Evolutionary conservation across 2,888 invertebrate genomes (phyloP).

Genomic region (Drosophila cyrtoloma): DNA sequence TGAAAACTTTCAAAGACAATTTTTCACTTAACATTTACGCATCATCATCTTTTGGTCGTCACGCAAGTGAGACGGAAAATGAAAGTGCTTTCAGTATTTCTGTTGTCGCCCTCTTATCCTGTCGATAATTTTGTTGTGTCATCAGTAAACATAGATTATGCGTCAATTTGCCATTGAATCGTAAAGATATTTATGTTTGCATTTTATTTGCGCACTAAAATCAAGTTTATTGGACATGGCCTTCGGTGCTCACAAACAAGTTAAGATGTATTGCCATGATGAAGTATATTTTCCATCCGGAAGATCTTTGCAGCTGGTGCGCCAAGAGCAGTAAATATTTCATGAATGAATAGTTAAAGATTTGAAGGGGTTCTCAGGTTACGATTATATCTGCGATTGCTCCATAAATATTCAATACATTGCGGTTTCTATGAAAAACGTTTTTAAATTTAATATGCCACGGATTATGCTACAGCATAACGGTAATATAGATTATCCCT

Average conservation of each 20-base stretch:
- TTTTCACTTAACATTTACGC: constrained; percentile 40
- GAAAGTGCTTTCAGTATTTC: constrained; percentile 37
- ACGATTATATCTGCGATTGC: constrained; percentile 3
- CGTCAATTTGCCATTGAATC: constrained; percentile 69
- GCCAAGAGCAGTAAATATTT: constrained; percentile 10
- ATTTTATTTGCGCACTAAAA: constrained; percentile 60
- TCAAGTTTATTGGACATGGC: constrained; percentile 61
- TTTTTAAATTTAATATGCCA: background rate
- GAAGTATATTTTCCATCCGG: constrained; percentile 20
- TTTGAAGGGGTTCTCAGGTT: background rate
- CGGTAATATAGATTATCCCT: background rate
- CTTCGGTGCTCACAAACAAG: constrained; percentile 61
- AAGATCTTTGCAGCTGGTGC: constrained; percentile 22
- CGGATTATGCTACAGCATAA: background rate
- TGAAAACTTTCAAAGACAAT: constrained; percentile 40
- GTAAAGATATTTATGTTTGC: constrained; percentile 71
- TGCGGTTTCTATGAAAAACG: background rate
- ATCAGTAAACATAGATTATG: constrained; percentile 66
- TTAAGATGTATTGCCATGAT: constrained; percentile 43
- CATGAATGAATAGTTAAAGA: constrained; percentile 1
- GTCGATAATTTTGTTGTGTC: constrained; percentile 45
- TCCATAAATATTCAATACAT: constrained; percentile 1
- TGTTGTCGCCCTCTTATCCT: constrained; percentile 10
- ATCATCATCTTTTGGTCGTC: constrained; percentile 43
- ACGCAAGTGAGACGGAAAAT: background rate